Evolutionary conservation across 1,140 invertebrate species (phyloP).

Genomic region (Tetramorium alpestre): DNA sequence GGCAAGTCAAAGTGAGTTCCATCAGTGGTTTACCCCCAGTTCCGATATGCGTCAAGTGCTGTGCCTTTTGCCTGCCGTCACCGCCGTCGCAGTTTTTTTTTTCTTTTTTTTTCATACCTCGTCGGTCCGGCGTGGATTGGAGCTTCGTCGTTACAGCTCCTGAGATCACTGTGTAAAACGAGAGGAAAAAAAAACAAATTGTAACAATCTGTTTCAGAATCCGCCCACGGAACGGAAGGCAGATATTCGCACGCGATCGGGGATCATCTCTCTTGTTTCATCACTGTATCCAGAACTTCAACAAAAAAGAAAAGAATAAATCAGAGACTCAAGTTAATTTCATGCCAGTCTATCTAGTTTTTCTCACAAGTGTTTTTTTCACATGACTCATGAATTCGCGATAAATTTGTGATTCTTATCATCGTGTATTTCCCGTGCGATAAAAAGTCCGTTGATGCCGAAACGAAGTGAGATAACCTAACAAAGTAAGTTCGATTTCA

Average conservation of each 20-base stretch:
- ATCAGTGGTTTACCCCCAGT: conserved; percentile 19
- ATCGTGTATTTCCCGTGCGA: neutral
- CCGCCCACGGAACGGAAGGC: conserved; percentile 13
- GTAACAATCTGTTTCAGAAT: conserved; percentile 50
- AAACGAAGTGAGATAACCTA: neutral
- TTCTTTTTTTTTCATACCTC: too few species aligned
- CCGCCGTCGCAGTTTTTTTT: too few species aligned
- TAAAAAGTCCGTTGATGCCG: neutral
- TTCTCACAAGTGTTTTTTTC: neutral
- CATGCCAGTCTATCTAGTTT: conserved; percentile 9
- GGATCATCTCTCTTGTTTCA: neutral
- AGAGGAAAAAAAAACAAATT: neutral
- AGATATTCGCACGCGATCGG: conserved; percentile 12
- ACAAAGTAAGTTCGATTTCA: neutral
- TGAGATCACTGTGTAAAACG: conserved; percentile 1
- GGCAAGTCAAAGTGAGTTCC: conserved; percentile 41
- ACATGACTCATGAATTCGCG: neutral
- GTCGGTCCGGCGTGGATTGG: neutral
- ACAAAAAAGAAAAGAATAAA: conserved; percentile 20
- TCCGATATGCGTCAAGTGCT: conserved; percentile 33
- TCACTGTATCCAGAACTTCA: conserved; percentile 31
- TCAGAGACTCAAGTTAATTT: conserved; percentile 4
- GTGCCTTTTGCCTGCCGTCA: neutral
- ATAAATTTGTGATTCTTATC: neutral
- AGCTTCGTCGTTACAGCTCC: neutral